These are phyloP conservation scores for Kryptolebias marmoratus DNA, from an alignment of 2,113 vertebrate genomes.

Conservation along the genomic window DNA sequence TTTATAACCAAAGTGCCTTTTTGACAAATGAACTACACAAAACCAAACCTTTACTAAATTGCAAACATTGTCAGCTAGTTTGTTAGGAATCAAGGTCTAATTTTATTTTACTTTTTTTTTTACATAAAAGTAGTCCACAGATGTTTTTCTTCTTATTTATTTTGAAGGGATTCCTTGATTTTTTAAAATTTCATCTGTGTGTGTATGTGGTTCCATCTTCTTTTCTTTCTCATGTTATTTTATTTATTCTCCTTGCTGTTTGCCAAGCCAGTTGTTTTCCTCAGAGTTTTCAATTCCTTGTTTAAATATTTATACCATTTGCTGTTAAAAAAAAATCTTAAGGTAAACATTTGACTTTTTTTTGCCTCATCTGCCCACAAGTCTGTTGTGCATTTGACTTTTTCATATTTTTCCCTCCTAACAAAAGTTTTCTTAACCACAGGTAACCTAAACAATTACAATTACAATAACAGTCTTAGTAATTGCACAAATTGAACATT, in stretches of 20 bases:
- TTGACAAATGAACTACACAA: background rate
- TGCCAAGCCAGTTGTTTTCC: background rate
- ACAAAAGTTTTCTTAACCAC: background rate
- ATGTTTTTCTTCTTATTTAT: too few relatives aligned
- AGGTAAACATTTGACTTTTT: background rate
- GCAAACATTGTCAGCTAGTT: constrained; percentile 14
- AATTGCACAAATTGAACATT: constrained; percentile 12
- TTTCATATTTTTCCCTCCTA: too few relatives aligned
- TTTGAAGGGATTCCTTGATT: background rate
- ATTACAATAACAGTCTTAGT: background rate
- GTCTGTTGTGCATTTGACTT: background rate
- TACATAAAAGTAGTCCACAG: too few relatives aligned
- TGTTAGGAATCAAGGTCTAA: background rate
- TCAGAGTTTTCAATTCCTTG: background rate
- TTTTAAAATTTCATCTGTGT: background rate
- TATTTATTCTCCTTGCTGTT: background rate
- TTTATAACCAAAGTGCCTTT: background rate
- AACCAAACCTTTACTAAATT: constrained; percentile 12
- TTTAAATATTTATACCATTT: background rate
- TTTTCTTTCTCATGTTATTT: background rate
- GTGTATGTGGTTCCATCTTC: background rate
- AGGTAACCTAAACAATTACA: too few relatives aligned
- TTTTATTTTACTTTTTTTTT: background rate
- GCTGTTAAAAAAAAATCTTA: background rate
- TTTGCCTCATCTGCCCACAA: background rate